These are phyloP conservation scores for Cylindroiulus punctatus DNA, from an alignment of 2,888 invertebrate genomes.

Conservation along the genomic window DNA sequence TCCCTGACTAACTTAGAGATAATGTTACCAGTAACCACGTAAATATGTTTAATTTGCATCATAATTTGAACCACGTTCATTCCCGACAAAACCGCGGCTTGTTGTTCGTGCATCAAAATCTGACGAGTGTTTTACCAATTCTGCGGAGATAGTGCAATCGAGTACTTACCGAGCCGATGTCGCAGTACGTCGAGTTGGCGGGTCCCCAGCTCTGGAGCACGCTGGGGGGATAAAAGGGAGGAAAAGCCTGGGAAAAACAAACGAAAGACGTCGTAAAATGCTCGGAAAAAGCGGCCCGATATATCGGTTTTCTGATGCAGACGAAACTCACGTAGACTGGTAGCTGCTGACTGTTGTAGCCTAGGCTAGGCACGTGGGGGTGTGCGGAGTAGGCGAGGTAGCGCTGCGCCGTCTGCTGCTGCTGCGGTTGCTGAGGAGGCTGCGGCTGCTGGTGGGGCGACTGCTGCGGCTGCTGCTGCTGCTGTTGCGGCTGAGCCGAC, in stretches of 20 bases:
- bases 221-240: conserved; percentile 62
- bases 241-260: conserved; percentile 59
- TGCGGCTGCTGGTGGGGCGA: conserved; percentile 59
- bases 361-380: conserved; percentile 57
- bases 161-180: conserved; percentile 61
- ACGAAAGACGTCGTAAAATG: conserved; percentile 39
- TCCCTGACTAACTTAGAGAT: too few species aligned
- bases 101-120: too few species aligned
- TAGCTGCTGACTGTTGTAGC: conserved; percentile 58
- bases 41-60: too few species aligned
- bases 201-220: conserved; percentile 61
- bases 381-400: conserved; percentile 58
- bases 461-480: conserved; percentile 62
- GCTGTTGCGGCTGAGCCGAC: conserved; percentile 61
- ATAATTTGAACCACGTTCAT: too few species aligned
- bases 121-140: too few species aligned
- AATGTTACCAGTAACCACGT: too few species aligned
- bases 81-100: too few species aligned
- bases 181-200: conserved; percentile 60
- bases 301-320: not conserved
- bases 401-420: conserved; percentile 58
- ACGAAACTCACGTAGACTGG: conserved; percentile 56
- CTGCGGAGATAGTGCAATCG: too few species aligned
- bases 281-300: not conserved
- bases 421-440: conserved; percentile 59